A percentile compares a stretch with the other conserved stretches of the same genome.
These are phyloP conservation scores for Rattus rattus DNA, from an alignment of 2,113 vertebrate genomes.

Conservation along the genomic window DNA sequence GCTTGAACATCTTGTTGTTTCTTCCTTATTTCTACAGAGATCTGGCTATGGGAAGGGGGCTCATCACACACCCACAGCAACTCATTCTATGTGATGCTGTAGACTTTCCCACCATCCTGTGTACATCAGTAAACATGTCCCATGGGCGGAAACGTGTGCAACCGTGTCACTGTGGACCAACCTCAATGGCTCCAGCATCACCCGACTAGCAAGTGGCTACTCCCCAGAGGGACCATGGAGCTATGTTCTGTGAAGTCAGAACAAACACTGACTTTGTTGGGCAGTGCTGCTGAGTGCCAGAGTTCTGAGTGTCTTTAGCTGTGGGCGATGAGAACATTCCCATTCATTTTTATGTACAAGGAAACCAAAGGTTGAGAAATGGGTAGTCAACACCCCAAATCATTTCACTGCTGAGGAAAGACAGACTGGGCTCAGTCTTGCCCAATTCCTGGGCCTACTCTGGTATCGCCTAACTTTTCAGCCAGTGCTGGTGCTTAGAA, in stretches of 20 bases:
- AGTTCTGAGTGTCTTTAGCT: neutral
- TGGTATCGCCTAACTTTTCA: fast-evolving
- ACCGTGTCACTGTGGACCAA: fast-evolving
- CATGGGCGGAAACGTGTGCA: neutral
- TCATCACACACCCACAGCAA: fast-evolving
- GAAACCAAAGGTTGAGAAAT: neutral
- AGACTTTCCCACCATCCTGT: fast-evolving
- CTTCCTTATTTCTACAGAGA: neutral
- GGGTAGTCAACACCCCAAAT: neutral
- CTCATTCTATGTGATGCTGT: fast-evolving
- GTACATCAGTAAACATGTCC: fast-evolving
- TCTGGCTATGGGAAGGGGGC: fast-evolving
- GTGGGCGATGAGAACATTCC: neutral
- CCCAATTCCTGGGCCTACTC: neutral
- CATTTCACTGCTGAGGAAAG: neutral
- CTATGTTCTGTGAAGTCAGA: neutral
- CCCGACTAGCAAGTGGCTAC: neutral
- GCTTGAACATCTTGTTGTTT: too few relatives aligned
- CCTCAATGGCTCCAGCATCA: fast-evolving
- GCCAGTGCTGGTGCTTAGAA: fast-evolving
- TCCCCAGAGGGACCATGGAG: fast-evolving
- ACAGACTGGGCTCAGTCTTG: neutral
- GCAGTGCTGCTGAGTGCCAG: fast-evolving
- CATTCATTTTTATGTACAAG: neutral
- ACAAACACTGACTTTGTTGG: neutral